Evolutionary conservation across 2,113 vertebrate genomes (phyloP), one percentile per base, ranked within the genome.

Genomic region (Aplodontia rufa): DNA sequence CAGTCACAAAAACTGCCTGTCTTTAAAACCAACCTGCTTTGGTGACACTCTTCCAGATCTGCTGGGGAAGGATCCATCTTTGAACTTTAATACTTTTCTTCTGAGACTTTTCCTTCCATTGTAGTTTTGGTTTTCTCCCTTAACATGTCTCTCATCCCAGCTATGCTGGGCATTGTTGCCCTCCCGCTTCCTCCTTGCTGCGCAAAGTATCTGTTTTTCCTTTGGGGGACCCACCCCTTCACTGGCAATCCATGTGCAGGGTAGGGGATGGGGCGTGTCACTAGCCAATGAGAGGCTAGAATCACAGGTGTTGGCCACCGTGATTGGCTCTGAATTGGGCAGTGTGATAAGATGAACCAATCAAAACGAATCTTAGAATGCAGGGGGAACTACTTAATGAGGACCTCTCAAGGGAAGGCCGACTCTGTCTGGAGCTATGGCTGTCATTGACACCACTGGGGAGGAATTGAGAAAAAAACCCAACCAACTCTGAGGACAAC

Each of bases 221-320:
- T 55, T 45, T 11, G 17, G 58, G 26, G 35, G 47, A 32, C 28
- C 13, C 3, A 40, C 58, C 13, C 13, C 1, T 55, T 81, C 32
- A 11, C n/a, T 3, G 7, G 47, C 14, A 60, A 42, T 9, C 60
- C 8, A 0, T 22, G 8, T 14, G 8, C n/a, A n/a, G n/a, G n/a
- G 17, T 11, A 0, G 17, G 64, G 51, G 1, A 10, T 22, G 20
- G 69, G 40, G 72, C 3, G 11, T 28, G 49, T 8, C 28, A 35
- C 9, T 28, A 60, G 40, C 82, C 82, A 55, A 78, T 68, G 82
- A 68, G 22, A 62, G 51, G 13, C 3, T 45, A 71, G 51, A 85
- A 49, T 22, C 22, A 5, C 28, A 10, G 13, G 6, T 19, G 32
- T 28, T 8, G n/a, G 68, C 53, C 45, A 51, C 66, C 3, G 4